Percentiles rank a stretch among this genome's conserved stretches.
Evolutionary conservation across 2,797 vertebrate genomes (phyloP).

Genomic region (Cyprinodon diabolis): DNA sequence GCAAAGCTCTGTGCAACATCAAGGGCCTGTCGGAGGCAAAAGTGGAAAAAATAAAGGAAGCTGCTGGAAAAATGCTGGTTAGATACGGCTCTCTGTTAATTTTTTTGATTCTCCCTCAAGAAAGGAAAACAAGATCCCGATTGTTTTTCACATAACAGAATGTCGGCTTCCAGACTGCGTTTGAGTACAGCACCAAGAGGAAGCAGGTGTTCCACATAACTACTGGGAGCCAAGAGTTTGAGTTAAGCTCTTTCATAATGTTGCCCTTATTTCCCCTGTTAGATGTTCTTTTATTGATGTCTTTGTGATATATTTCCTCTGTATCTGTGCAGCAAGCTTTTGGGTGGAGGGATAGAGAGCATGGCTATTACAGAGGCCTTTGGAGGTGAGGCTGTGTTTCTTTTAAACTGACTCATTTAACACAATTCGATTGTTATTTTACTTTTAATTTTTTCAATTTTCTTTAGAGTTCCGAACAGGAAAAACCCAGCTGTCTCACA

Average conservation of each 20-base stretch:
- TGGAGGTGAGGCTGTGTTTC: constrained; percentile 83
- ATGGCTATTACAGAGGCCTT: constrained; percentile 99
- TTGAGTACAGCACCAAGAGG: constrained; percentile 92
- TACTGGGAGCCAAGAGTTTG: constrained; percentile 97
- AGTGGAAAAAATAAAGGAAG: constrained; percentile 99
- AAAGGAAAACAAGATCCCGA: neutral
- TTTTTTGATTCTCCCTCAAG: neutral
- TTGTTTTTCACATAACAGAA: constrained; percentile 75
- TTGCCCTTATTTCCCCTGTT: neutral
- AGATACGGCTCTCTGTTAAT: neutral
- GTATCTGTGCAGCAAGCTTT: neutral
- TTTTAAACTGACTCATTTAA: neutral
- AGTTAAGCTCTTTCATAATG: constrained; percentile 79
- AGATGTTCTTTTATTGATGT: neutral
- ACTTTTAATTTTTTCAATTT: constrained; percentile 15
- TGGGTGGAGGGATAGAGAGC: constrained; percentile 95
- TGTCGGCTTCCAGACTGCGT: constrained; percentile 94
- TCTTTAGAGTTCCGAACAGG: constrained; percentile 95
- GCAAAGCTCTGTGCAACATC: constrained; percentile 91
- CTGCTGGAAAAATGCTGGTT: constrained; percentile 95
- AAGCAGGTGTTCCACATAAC: constrained; percentile 96
- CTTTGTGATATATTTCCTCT: neutral
- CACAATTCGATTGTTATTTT: neutral
- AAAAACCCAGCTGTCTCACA: constrained; percentile 97
- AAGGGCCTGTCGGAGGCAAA: constrained; percentile 98